A percentile compares a stretch with the other conserved stretches of the same genome.
Evolutionary conservation across 2,888 invertebrate genomes (phyloP).

Genomic region (Lacanobia oleracea): DNA sequence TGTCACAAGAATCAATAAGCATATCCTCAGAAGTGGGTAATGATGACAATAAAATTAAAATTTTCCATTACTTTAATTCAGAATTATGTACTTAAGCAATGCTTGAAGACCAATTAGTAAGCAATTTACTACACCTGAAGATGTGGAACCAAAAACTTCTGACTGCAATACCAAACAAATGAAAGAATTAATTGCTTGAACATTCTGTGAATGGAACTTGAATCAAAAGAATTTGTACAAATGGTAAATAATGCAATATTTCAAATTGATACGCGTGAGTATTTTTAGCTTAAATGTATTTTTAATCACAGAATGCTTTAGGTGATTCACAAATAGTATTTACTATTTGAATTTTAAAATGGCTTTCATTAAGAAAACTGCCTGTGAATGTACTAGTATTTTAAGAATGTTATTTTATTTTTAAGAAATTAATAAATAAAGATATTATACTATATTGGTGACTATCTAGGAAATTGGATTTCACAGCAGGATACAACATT

Average conservation of each 20-base stretch:
- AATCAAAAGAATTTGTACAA: constrained; percentile 16
- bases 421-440: not conserved
- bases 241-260: not conserved
- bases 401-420: not conserved
- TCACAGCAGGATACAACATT: too few relatives aligned
- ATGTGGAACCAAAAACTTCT: not conserved
- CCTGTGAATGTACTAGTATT: not conserved
- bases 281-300: constrained; percentile 4
- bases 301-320: constrained; percentile 1
- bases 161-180: constrained; percentile 14
- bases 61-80: not conserved
- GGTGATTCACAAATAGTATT: not conserved
- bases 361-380: not conserved
- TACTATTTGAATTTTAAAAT: too few relatives aligned
- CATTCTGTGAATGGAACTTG: constrained; percentile 15
- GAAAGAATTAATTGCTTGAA: not conserved
- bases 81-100: not conserved
- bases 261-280: not conserved
- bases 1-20: not conserved
- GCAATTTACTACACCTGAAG: not conserved
- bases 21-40: not conserved
- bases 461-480: too few relatives aligned
- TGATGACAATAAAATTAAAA: not conserved
- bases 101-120: constrained; percentile 1
- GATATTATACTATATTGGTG: too few relatives aligned